Percentiles rank a stretch among this genome's conserved stretches.
Evolutionary conservation across 1,140 invertebrate species (phyloP).

Genomic region (Proales similis): DNA sequence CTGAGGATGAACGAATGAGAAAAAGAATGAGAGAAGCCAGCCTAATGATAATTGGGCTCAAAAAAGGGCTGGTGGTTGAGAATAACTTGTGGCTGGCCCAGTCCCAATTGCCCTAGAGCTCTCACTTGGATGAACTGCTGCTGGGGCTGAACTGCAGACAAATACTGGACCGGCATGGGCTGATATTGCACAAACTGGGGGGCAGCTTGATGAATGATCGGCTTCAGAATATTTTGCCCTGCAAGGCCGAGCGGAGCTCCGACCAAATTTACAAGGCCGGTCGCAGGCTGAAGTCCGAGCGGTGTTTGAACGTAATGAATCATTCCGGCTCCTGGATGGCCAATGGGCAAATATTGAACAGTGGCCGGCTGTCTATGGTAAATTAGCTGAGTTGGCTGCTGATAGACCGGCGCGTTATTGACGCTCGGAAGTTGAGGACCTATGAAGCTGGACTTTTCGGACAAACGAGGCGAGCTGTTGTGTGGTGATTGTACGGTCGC

Average conservation of each 20-base stretch:
- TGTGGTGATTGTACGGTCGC: slow-evolving; percentile 10
- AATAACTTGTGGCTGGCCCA: slow-evolving; percentile 17
- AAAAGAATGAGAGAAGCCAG: no score
- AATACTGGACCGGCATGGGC: slow-evolving; percentile 11
- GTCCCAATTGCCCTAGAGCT: neutral
- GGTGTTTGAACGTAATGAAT: neutral
- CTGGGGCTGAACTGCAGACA: neutral
- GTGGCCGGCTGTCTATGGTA: no score
- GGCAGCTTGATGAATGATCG: neutral
- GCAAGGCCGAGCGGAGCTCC: neutral
- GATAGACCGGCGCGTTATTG: no score
- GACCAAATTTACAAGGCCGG: neutral
- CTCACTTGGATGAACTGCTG: slow-evolving; percentile 27
- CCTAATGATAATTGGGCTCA: no score
- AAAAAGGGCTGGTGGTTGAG: no score
- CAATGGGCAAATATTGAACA: no score
- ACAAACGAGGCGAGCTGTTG: no score
- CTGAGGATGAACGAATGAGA: no score
- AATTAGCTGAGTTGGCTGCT: no score
- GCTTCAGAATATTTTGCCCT: neutral
- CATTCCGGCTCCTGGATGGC: neutral
- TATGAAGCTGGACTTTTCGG: no score
- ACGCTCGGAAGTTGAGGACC: no score
- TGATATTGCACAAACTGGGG: neutral
- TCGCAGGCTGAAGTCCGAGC: neutral